A percentile compares a stretch with the other conserved stretches of the same genome.
Conservation (phyloP, 2,888 invertebrate genomes). For the Scelioninae gen. 1 region DNA sequence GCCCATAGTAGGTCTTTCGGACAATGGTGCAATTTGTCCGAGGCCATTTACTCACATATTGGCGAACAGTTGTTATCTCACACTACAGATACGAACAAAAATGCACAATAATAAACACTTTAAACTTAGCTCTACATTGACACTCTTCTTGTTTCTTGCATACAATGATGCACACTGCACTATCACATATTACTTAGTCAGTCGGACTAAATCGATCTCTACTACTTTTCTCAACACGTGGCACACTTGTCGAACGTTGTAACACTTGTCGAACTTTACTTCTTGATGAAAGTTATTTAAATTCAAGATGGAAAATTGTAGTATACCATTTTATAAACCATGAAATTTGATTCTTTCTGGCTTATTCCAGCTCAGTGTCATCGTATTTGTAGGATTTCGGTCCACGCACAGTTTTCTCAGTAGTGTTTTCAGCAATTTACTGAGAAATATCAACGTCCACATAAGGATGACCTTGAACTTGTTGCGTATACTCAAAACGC, state of each 20-base stretch:
- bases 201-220: slow-evolving; percentile 58
- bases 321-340: slow-evolving; percentile 25
- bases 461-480: slow-evolving; percentile 73
- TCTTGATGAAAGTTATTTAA: neutral
- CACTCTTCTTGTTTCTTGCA: neutral
- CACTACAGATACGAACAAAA: slow-evolving; percentile 8
- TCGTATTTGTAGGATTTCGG: slow-evolving; percentile 4
- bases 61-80: slow-evolving; percentile 54
- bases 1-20: slow-evolving; percentile 85
- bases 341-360: slow-evolving; percentile 49
- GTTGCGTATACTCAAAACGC: slow-evolving; percentile 30
- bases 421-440: slow-evolving; percentile 73
- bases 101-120: slow-evolving; percentile 20
- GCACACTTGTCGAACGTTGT: slow-evolving; percentile 58
- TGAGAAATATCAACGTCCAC: slow-evolving; percentile 77
- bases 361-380: neutral
- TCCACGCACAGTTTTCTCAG: slow-evolving; percentile 70
- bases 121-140: slow-evolving; percentile 31
- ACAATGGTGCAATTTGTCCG: slow-evolving; percentile 78
- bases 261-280: slow-evolving; percentile 33
- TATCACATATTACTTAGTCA: slow-evolving; percentile 33
- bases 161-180: slow-evolving; percentile 27
- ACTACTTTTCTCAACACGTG: slow-evolving; percentile 61
- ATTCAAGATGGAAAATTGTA: slow-evolving; percentile 14
- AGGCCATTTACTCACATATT: slow-evolving; percentile 84